These are phyloP conservation scores for Lepidurus packardi DNA, from an alignment of 1,140 invertebrate genomes.

Conservation along the genomic window DNA sequence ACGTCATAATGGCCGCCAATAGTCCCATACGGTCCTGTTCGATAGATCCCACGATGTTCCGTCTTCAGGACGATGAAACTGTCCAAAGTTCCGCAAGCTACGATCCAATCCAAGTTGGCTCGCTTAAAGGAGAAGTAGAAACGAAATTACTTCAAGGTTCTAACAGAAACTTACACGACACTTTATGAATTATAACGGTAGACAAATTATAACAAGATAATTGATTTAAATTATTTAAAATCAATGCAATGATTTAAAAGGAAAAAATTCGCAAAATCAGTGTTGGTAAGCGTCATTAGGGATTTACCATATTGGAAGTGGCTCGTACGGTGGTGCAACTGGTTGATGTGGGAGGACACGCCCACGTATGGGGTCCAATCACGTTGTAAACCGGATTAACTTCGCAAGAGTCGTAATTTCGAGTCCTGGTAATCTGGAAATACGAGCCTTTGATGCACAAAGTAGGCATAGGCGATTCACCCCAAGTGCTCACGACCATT, in stretches of 20 bases:
- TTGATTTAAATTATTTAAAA: no score
- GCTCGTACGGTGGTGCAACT: conserved; percentile 25
- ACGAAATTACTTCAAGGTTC: background rate
- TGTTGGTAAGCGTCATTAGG: background rate
- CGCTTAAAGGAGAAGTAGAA: conserved; percentile 20
- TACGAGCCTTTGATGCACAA: conserved; percentile 32
- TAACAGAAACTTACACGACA: background rate
- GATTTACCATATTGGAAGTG: conserved; percentile 28
- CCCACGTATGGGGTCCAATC: conserved; percentile 29
- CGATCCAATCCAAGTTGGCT: conserved; percentile 29
- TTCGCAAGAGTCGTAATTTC: conserved; percentile 31
- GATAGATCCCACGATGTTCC: conserved; percentile 29
- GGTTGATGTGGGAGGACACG: conserved; percentile 9
- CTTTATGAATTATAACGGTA: background rate
- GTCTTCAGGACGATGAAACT: conserved; percentile 30
- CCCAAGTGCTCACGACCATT: conserved; percentile 6
- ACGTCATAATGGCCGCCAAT: background rate
- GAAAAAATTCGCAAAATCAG: background rate
- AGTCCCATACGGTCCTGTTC: conserved; percentile 30
- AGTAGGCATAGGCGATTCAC: conserved; percentile 28
- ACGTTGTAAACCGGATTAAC: conserved; percentile 31
- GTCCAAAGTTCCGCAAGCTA: conserved; percentile 34
- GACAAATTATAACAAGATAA: background rate
- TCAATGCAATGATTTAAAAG: background rate
- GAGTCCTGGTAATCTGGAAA: conserved; percentile 34